Conservation (phyloP, 2,113 vertebrate genomes). For the Ibidorhyncha struthersii region DNA sequence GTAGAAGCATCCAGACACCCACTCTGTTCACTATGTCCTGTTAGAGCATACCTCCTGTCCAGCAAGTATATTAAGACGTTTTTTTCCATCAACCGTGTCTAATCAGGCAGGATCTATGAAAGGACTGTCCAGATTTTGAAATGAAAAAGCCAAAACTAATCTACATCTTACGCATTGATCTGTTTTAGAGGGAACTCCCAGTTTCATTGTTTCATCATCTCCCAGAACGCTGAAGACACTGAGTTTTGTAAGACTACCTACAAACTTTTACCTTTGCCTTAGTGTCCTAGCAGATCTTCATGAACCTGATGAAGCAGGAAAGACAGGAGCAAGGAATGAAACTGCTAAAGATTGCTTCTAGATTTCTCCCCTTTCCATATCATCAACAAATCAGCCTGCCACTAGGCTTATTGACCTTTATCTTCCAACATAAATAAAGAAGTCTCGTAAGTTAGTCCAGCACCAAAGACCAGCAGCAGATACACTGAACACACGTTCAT, state of each 20-base stretch:
- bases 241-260: neutral
- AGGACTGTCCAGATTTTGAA: neutral
- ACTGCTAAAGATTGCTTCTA: neutral
- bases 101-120: neutral
- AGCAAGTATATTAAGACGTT: neutral
- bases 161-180: neutral
- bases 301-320: neutral
- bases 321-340: neutral
- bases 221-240: neutral
- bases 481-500: fast-evolving
- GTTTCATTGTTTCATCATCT: slow-evolving; percentile 8
- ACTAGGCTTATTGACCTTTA: neutral
- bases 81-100: neutral
- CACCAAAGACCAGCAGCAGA: neutral
- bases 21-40: neutral
- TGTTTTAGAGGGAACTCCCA: neutral
- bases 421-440: neutral
- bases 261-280: neutral
- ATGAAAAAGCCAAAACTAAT: neutral
- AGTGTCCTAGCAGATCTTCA: neutral
- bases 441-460: neutral
- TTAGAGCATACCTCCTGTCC: neutral
- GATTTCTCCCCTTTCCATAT: neutral
- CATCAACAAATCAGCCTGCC: neutral
- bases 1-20: neutral